A percentile compares a stretch with the other conserved stretches of the same genome.
These are phyloP conservation scores for Argyrosomus regius DNA, from an alignment of 2,797 vertebrate genomes.

Conservation along the genomic window DNA sequence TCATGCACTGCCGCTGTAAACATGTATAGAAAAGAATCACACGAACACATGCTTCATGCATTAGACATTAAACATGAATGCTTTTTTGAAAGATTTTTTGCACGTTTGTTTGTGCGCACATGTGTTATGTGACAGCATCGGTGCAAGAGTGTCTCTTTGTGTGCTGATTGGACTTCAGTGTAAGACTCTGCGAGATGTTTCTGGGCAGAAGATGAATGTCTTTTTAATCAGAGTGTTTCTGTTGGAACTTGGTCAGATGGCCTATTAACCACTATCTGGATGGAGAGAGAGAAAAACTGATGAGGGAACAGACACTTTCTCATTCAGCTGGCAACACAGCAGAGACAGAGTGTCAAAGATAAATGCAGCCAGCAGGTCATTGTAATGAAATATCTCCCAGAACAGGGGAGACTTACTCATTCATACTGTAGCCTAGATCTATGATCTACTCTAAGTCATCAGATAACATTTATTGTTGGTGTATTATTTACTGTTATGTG, in stretches of 20 bases:
- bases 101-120: slow-evolving; percentile 29
- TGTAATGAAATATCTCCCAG: slow-evolving; percentile 69
- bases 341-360: slow-evolving; percentile 49
- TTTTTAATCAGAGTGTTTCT: slow-evolving; percentile 81
- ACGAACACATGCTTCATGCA: background rate
- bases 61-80: slow-evolving; percentile 18
- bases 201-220: slow-evolving; percentile 67
- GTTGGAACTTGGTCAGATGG: slow-evolving; percentile 75
- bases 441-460: slow-evolving; percentile 33
- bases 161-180: slow-evolving; percentile 64
- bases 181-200: slow-evolving; percentile 49
- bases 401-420: slow-evolving; percentile 25
- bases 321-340: slow-evolving; percentile 60
- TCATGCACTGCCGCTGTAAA: slow-evolving; percentile 4
- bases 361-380: slow-evolving; percentile 62
- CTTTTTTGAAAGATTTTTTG: background rate
- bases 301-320: slow-evolving; percentile 73
- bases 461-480: slow-evolving; percentile 35
- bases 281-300: slow-evolving; percentile 47
- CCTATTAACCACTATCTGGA: slow-evolving; percentile 70
- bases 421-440: slow-evolving; percentile 41
- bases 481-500: slow-evolving; percentile 35
- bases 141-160: slow-evolving; percentile 15
- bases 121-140: slow-evolving; percentile 48
- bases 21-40: background rate